Base-by-base conservation (phyloP, 2,888 invertebrate genomes). In the Caenorhabditis wallacei region DNA sequence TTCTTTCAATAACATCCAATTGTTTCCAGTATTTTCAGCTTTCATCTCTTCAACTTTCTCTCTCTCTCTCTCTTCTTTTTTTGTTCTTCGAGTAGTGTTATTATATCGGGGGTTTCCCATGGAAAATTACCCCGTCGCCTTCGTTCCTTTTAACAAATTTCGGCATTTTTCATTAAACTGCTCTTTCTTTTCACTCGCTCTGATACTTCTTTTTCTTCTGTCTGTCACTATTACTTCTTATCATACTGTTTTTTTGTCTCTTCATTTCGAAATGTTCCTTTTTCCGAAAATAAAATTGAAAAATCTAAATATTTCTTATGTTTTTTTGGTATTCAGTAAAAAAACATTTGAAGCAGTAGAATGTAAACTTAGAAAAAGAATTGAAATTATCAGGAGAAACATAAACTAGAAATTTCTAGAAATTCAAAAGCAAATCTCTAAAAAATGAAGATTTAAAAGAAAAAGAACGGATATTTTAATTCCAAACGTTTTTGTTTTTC, bases 11-110 rank as follows among this genome's bases (percentile, higher is more conserved):
- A 46, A 37, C 18, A 11, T 13, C 37, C 46, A 16, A 56, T 30
- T 70, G 46, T 70, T 57, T 57, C 71, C 57, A 57, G 71, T 59
- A 71, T 59, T 59, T 71, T 66, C 66, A 66, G 66, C 66, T 66
- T 66, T 66, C 66, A 66, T 53, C 37, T 51, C 64, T 66, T 66
- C 66, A 66, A 37, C 37, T 51, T 48, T 51, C 30, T 53, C 13
- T 24, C 11, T 53, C n/a, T 63, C 30, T 30, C 35, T 24, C 7
- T 53, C 11, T 63, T n/a, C 24, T 20, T 51, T 64, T 35, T 26
- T 48, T 20, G 20, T 48, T 46, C 66, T 3, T 53, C 66, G 53
- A 66, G 53, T 66, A 66, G 66, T 66, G 48, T 26, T 43, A 7
- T 40, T 2, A 8, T 37, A 56, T 57, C 54, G 30, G 56, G 57